Percentiles rank a stretch among this genome's conserved stretches.
Evolutionary conservation across 2,797 vertebrate genomes (phyloP).

Genomic region (Xiphorhynchus erythropygius): DNA sequence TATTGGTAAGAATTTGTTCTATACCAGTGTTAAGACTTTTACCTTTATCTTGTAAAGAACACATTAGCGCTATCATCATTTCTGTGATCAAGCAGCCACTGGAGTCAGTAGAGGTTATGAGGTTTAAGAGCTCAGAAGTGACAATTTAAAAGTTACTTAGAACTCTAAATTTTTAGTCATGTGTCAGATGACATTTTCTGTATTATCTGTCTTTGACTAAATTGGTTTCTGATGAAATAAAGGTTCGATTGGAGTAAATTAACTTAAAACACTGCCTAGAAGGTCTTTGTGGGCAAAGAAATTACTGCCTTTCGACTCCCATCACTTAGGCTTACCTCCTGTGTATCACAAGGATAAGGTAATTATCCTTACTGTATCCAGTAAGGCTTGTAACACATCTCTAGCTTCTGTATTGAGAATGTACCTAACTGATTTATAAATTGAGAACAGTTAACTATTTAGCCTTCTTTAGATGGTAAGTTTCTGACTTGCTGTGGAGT

Average conservation of each 20-base stretch:
- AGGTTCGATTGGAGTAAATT: neutral
- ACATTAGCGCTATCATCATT: neutral
- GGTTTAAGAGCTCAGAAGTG: neutral
- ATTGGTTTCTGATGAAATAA: neutral
- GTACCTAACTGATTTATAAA: neutral
- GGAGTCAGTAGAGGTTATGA: neutral
- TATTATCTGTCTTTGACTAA: neutral
- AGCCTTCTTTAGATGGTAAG: rapidly evolving
- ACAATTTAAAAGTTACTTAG: neutral
- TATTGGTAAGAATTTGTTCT: neutral
- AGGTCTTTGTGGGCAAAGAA: neutral
- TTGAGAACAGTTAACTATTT: neutral
- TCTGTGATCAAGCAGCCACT: neutral
- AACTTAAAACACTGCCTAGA: neutral
- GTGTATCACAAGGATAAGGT: neutral
- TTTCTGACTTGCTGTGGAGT: neutral
- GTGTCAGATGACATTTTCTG: neutral
- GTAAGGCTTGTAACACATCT: neutral
- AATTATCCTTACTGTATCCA: too few species aligned
- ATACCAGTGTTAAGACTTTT: neutral
- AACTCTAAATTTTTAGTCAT: neutral
- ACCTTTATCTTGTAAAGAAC: neutral
- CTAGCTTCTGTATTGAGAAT: neutral
- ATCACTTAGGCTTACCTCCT: neutral
- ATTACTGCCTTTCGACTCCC: neutral